Conservation (phyloP, 2,797 vertebrate species). For the Sorex maritimensis region DNA sequence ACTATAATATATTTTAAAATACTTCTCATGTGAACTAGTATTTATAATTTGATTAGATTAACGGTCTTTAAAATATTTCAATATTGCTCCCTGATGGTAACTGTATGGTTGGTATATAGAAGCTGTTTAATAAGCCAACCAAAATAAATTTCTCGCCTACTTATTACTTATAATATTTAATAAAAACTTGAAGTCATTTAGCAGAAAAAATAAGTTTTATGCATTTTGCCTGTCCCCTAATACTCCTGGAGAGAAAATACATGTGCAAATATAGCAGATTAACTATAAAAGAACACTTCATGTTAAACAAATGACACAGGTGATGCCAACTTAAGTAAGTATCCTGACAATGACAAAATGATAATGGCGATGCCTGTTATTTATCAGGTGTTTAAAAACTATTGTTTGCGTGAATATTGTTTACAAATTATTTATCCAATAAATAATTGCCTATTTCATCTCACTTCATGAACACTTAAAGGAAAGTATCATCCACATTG, state of each 20-base stretch:
- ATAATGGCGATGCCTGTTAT: background rate
- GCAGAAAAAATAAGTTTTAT: slow-evolving; percentile 29
- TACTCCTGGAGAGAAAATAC: background rate
- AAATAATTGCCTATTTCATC: background rate
- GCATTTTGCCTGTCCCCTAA: background rate
- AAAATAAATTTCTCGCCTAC: background rate
- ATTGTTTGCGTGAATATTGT: background rate
- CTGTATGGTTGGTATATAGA: background rate
- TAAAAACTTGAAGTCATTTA: slow-evolving; percentile 43
- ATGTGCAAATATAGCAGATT: background rate
- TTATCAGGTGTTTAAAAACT: background rate
- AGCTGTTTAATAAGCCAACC: slow-evolving; percentile 37
- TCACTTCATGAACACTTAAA: background rate
- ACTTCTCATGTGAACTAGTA: background rate
- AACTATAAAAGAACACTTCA: background rate
- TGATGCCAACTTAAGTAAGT: background rate
- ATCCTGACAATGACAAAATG: background rate
- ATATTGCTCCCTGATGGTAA: background rate
- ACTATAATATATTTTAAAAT: slow-evolving; percentile 54
- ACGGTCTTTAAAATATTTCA: background rate
- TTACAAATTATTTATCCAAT: slow-evolving; percentile 21
- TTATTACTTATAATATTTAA: slow-evolving; percentile 47
- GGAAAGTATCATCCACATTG: background rate
- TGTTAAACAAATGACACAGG: background rate
- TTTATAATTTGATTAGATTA: slow-evolving; percentile 44